A percentile compares a stretch with the other conserved stretches of the same genome.
These are phyloP conservation scores for Xiphophorus couchianus DNA, from an alignment of 2,113 vertebrate genomes.

Conservation along the genomic window DNA sequence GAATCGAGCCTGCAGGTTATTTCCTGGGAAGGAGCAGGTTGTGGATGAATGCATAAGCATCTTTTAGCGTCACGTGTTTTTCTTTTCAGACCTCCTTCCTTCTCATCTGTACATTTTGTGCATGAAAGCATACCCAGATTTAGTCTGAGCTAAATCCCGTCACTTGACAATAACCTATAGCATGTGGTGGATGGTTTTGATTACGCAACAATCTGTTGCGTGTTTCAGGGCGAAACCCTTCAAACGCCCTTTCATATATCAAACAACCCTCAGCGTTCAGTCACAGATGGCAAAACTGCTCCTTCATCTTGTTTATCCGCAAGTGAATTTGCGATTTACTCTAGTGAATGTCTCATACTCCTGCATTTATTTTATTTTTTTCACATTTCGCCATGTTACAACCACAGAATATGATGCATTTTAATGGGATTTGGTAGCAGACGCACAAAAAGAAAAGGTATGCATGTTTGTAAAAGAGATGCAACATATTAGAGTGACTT, in stretches of 20 bases:
- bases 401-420: neutral
- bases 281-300: conserved; percentile 50
- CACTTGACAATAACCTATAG: conserved; percentile 25
- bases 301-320: conserved; percentile 52
- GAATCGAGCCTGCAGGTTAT: conserved; percentile 40
- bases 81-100: conserved; percentile 2
- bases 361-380: no score
- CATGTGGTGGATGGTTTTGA: conserved; percentile 37
- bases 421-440: neutral
- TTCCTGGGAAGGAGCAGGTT: conserved; percentile 10
- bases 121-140: neutral
- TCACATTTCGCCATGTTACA: neutral
- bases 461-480: neutral
- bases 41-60: conserved; percentile 6
- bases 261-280: conserved; percentile 39
- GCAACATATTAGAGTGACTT: neutral
- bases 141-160: conserved; percentile 3
- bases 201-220: conserved; percentile 54
- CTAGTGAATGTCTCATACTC: neutral
- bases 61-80: conserved; percentile 3
- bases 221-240: conserved; percentile 37
- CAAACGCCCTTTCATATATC: conserved; percentile 61
- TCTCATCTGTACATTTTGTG: conserved; percentile 16
- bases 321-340: conserved; percentile 39
- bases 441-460: neutral